These are phyloP conservation scores for Scylla paramamosain DNA, from an alignment of 1,140 invertebrate genomes.

Conservation along the genomic window DNA sequence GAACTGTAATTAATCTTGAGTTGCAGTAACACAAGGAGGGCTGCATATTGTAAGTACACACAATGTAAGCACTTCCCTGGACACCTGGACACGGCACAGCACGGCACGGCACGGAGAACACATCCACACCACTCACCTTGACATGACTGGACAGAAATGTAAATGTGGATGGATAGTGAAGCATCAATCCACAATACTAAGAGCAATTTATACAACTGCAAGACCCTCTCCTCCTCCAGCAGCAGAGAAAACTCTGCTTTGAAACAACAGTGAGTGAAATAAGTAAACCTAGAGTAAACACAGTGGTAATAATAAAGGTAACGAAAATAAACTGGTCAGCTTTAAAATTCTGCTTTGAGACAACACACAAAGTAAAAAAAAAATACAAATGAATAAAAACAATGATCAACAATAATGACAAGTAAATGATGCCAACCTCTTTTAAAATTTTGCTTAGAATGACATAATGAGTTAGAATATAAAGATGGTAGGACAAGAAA, in stretches of 20 bases:
- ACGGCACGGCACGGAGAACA: background rate
- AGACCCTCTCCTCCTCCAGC: background rate
- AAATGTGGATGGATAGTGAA: background rate
- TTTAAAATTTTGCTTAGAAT: background rate
- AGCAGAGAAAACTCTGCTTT: background rate
- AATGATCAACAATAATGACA: background rate
- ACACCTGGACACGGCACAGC: background rate
- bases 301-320: conserved; percentile 27
- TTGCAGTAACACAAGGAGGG: background rate
- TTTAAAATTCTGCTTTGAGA: too few species aligned
- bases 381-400: background rate
- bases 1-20: too few species aligned
- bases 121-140: background rate
- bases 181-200: background rate
- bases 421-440: background rate
- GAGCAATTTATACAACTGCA: background rate
- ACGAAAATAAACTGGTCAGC: background rate
- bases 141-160: background rate
- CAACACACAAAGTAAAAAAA: background rate
- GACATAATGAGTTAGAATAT: too few species aligned
- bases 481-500: too few species aligned
- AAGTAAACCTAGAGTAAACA: background rate
- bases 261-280: background rate
- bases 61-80: background rate
- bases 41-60: background rate